phyloP scores from a whole-genome alignment of 2,797 vertebrate species.

The Austrolebias charrua region DNA sequence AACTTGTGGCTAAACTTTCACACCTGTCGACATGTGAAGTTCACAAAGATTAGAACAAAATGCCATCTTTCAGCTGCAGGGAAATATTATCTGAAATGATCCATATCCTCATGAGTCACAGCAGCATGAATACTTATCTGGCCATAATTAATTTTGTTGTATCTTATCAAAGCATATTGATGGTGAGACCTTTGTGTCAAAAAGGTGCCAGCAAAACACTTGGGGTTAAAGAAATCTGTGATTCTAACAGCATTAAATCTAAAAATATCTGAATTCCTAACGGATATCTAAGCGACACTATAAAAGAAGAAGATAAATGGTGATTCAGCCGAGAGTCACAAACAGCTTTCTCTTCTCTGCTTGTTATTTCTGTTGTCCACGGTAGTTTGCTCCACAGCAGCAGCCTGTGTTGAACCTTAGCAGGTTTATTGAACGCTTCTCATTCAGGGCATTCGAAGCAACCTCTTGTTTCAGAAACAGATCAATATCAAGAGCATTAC shows the following conservation, averaged over 20 bases:
- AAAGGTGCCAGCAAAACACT: slow-evolving; percentile 23
- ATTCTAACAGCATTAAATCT: slow-evolving; percentile 17
- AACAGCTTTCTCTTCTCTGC: slow-evolving; percentile 46
- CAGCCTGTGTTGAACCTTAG: slow-evolving; percentile 62
- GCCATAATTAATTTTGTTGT: slow-evolving; percentile 15
- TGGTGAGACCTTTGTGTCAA: slow-evolving; percentile 19
- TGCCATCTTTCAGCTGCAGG: neutral
- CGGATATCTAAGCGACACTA: slow-evolving; percentile 28
- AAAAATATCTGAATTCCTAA: slow-evolving; percentile 14
- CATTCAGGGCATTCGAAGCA: slow-evolving; percentile 46
- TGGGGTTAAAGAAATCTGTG: slow-evolving; percentile 21
- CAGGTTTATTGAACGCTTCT: slow-evolving; percentile 59
- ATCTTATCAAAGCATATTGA: slow-evolving; percentile 30
- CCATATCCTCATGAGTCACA: slow-evolving; percentile 9
- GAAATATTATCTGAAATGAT: slow-evolving; percentile 6
- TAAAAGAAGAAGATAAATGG: slow-evolving; percentile 34
- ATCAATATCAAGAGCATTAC: slow-evolving; percentile 64
- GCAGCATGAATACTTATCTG: slow-evolving; percentile 18
- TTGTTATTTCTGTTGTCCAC: slow-evolving; percentile 41
- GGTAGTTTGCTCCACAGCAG: slow-evolving; percentile 40
- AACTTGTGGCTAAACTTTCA: slow-evolving; percentile 15
- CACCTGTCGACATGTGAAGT: slow-evolving; percentile 15
- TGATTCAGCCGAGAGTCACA: slow-evolving; percentile 40
- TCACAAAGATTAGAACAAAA: slow-evolving; percentile 2
- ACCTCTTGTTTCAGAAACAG: slow-evolving; percentile 43